Base-by-base conservation (phyloP, 2,113 vertebrate species). In the Thymallus thymallus region DNA sequence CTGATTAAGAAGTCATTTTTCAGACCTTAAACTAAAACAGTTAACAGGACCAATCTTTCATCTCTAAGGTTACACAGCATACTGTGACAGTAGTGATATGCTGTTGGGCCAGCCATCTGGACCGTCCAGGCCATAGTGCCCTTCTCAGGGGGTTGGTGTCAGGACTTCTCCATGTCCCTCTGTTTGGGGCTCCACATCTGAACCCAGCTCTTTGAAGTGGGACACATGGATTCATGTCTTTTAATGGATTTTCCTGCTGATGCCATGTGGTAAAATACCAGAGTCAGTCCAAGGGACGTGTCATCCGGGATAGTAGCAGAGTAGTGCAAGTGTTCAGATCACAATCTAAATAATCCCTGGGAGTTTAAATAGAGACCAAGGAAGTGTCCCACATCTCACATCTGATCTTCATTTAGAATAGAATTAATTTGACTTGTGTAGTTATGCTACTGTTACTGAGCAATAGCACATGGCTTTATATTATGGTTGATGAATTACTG, bases 321-420 rank as follows among this genome's bases (percentile, higher is more conserved):
- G 35, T 10, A 2, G 87, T 67, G 20, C 80, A 84, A 79, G 80
- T 74, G 82, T 86, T 79, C 51, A 58, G 29, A 55, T 68, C 71
- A 71, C 66, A 83, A 84, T 87, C 80, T 74, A 68, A 35, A 46
- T 41, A 69, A 67, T 61, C 71, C 41, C 45, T 30, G 23, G 46
- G 68, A 74, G 80, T 30, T 32, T 3, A 6, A 60, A 16, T 29
- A 29, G 29, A 69, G 76, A 71, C 72, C 65, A 35, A 35, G 77
- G 77, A 76, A 82, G 32, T 68, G 79, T 68, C 78, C 35, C 18
- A 60, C 14, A 5, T 51, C 41, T 7, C 75, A 76, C 86, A 84
- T 87, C 78, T 84, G 86, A 89, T 82, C 76, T 66, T 75, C 48
- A 81, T 86, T 87, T 82, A 3, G 72, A 68, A 68, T 24, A 10